Conservation (phyloP, 2,797 vertebrate genomes). For the Emys orbicularis region DNA sequence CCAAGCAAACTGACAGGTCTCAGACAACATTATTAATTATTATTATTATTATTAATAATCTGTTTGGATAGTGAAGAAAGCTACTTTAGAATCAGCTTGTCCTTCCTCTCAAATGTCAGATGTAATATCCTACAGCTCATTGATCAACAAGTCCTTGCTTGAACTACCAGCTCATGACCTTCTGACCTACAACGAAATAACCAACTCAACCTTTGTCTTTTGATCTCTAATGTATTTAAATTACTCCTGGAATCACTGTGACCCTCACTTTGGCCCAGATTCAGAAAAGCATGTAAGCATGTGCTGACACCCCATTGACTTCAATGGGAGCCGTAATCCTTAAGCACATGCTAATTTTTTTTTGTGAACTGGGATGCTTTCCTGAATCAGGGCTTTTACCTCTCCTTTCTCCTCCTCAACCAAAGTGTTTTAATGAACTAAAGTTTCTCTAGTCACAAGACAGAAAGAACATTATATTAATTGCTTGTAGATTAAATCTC, state of each 20-base stretch:
- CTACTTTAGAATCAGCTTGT: background rate
- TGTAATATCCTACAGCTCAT: background rate
- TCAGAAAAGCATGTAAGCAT: slow-evolving; percentile 4
- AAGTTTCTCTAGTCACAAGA: slow-evolving; percentile 18
- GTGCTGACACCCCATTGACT: slow-evolving; percentile 7
- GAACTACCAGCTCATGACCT: background rate
- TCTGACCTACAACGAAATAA: background rate
- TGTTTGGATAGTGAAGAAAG: background rate
- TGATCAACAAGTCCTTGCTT: background rate
- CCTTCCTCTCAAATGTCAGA: background rate
- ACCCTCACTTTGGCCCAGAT: slow-evolving; percentile 10
- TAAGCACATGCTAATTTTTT: background rate
- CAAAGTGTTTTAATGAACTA: background rate
- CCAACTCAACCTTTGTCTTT: background rate
- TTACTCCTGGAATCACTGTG: background rate
- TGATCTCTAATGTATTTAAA: background rate
- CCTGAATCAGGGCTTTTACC: background rate
- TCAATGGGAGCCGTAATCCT: background rate
- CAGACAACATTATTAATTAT: background rate
- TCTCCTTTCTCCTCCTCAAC: background rate
- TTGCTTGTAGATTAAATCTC: slow-evolving; percentile 10
- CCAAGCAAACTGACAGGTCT: background rate
- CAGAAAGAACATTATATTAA: background rate
- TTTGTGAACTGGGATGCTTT: background rate
- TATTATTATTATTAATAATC: background rate